These are phyloP conservation scores for Rhyzopertha dominica DNA, from an alignment of 1,140 invertebrate genomes.

Conservation along the genomic window DNA sequence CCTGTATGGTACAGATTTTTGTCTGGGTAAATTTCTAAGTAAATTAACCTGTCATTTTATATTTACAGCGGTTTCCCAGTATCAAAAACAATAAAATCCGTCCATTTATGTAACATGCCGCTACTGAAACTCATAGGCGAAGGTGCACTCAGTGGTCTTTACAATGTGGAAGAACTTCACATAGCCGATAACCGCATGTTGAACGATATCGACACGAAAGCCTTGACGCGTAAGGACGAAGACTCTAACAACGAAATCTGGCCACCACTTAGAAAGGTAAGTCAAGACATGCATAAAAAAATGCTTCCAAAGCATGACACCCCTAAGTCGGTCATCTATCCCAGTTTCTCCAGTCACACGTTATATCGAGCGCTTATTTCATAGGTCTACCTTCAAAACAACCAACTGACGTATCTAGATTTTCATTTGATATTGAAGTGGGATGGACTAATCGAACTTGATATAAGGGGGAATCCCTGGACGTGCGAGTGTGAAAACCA, in stretches of 20 bases:
- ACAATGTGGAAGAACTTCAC: slow-evolving; percentile 49
- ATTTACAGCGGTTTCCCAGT: slow-evolving; percentile 56
- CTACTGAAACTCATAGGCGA: slow-evolving; percentile 52
- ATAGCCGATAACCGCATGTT: slow-evolving; percentile 57
- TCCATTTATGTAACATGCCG: slow-evolving; percentile 61
- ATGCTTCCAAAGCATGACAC: no score
- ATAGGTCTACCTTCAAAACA: slow-evolving; percentile 61
- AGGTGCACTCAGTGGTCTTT: slow-evolving; percentile 50
- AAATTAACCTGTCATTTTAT: no score
- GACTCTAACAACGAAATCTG: slow-evolving; percentile 50
- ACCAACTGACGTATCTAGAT: slow-evolving; percentile 60
- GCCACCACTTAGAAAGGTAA: slow-evolving; percentile 56
- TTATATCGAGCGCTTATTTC: no score
- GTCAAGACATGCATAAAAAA: no score
- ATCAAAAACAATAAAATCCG: slow-evolving; percentile 53
- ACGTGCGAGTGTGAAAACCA: slow-evolving; percentile 69
- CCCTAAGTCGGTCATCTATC: no score
- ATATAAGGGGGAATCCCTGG: slow-evolving; percentile 67
- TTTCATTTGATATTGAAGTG: slow-evolving; percentile 55
- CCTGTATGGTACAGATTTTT: no score
- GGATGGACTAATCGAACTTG: slow-evolving; percentile 59
- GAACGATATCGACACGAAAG: slow-evolving; percentile 50
- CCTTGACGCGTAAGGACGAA: slow-evolving; percentile 47
- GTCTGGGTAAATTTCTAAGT: no score
- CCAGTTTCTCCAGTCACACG: no score